Conservation (phyloP, 2,113 vertebrate species). For the Cyprinus carpio region DNA sequence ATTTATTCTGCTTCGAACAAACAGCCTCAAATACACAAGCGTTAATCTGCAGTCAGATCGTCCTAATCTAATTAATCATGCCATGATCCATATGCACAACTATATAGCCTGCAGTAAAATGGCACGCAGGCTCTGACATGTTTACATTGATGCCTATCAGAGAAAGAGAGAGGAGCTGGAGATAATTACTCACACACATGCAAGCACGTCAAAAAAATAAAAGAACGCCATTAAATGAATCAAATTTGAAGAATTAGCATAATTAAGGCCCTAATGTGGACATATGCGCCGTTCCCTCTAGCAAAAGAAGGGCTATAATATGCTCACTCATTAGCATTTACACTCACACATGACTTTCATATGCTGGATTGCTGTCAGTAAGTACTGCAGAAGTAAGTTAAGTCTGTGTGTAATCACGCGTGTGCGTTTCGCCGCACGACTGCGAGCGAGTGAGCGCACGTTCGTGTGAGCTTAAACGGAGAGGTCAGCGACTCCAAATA, state of each 20-base stretch:
- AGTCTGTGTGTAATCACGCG: background rate
- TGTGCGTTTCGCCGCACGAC: background rate
- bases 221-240: background rate
- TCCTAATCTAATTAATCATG: conserved; percentile 59
- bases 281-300: background rate
- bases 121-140: background rate
- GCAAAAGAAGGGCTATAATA: background rate
- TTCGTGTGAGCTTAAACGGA: background rate
- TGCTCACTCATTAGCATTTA: conserved; percentile 2
- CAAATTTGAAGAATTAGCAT: conserved; percentile 20
- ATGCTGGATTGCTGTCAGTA: background rate
- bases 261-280: conserved; percentile 32
- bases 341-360: conserved; percentile 5
- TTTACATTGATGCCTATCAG: conserved; percentile 19
- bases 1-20: conserved; percentile 6
- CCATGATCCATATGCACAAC: conserved; percentile 67
- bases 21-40: conserved; percentile 1
- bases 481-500: conserved; percentile 12
- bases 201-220: background rate
- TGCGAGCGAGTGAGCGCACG: background rate
- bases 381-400: conserved; percentile 26
- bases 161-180: conserved; percentile 38
- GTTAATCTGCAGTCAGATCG: conserved; percentile 6
- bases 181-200: conserved; percentile 30
- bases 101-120: conserved; percentile 56